Percentiles rank a stretch among this genome's conserved stretches.
phyloP scores from a whole-genome alignment of 1,140 invertebrate species.

The Drosophila cardini region DNA sequence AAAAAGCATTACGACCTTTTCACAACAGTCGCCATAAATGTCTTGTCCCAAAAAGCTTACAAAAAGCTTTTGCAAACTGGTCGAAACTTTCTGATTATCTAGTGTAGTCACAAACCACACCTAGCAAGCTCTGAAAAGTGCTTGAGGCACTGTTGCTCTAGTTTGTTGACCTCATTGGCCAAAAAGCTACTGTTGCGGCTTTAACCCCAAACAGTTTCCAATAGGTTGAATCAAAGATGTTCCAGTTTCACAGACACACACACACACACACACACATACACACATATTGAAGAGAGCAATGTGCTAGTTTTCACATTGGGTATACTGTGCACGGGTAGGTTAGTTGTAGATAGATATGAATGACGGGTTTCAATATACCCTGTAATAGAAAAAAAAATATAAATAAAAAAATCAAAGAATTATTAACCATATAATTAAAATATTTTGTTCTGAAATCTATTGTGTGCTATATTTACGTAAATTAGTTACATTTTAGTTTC shows the following conservation, averaged over 20 bases:
- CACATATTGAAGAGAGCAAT: background rate
- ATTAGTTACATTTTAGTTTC: too few species aligned
- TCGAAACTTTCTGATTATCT: slow-evolving; percentile 4
- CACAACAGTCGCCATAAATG: slow-evolving; percentile 3
- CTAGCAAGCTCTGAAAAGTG: background rate
- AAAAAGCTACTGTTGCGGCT: slow-evolving; percentile 14
- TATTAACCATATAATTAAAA: too few species aligned
- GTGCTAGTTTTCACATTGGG: background rate
- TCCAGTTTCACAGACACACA: slow-evolving; percentile 12
- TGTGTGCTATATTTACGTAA: too few species aligned
- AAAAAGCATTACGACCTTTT: background rate
- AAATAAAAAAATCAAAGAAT: too few species aligned
- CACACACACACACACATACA: slow-evolving; percentile 3
- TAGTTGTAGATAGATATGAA: background rate
- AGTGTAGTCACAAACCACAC: background rate
- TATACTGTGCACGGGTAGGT: too few species aligned
- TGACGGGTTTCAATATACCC: background rate
- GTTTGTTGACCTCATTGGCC: slow-evolving; percentile 40
- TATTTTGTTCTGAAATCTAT: too few species aligned
- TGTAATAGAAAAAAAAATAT: background rate
- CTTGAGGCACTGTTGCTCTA: slow-evolving; percentile 7
- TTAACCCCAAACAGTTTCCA: slow-evolving; percentile 21
- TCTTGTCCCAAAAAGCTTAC: slow-evolving; percentile 34
- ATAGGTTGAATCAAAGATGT: slow-evolving; percentile 17
- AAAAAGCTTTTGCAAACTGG: slow-evolving; percentile 9